These are phyloP conservation scores for Parauchenoglanis punctatus DNA, from an alignment of 2,797 vertebrate species.

Conservation along the genomic window DNA sequence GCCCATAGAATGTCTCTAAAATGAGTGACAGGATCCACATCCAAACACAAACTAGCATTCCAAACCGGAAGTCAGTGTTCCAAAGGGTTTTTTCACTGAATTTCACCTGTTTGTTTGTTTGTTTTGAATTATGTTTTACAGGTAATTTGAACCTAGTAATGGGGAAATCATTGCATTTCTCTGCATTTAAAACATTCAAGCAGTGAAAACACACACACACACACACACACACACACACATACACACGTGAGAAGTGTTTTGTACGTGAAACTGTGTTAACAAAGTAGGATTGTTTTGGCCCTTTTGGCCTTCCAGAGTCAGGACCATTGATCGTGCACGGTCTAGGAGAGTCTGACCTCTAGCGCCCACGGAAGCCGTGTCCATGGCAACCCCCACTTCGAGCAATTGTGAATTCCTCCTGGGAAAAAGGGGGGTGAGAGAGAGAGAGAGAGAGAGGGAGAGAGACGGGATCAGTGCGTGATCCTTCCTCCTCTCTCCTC, in stretches of 20 bases:
- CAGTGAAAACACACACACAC: too few relatives aligned
- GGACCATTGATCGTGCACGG: conserved; percentile 81
- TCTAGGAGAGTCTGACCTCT: conserved; percentile 78
- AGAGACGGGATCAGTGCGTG: conserved; percentile 55
- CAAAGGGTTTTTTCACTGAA: not conserved
- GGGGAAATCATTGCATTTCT: too few relatives aligned
- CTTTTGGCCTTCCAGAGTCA: conserved; percentile 56
- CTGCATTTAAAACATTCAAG: too few relatives aligned
- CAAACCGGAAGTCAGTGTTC: not conserved
- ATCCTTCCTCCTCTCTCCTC: conserved; percentile 77
- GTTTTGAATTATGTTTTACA: not conserved
- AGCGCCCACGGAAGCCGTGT: conserved; percentile 82
- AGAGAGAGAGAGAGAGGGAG: conserved; percentile 47
- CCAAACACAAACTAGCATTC: not conserved
- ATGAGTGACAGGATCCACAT: not conserved
- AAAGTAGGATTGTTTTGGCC: not conserved
- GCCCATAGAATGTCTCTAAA: not conserved
- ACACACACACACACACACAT: too few relatives aligned
- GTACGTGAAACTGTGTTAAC: not conserved
- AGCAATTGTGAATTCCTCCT: conserved; percentile 81
- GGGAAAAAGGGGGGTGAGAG: conserved; percentile 4
- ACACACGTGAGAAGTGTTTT: not conserved
- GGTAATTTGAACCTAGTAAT: not conserved
- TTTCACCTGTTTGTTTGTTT: not conserved
- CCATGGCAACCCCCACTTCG: conserved; percentile 78